Conservation (phyloP, 2,888 invertebrate genomes). For the Drosophila quinaria region DNA sequence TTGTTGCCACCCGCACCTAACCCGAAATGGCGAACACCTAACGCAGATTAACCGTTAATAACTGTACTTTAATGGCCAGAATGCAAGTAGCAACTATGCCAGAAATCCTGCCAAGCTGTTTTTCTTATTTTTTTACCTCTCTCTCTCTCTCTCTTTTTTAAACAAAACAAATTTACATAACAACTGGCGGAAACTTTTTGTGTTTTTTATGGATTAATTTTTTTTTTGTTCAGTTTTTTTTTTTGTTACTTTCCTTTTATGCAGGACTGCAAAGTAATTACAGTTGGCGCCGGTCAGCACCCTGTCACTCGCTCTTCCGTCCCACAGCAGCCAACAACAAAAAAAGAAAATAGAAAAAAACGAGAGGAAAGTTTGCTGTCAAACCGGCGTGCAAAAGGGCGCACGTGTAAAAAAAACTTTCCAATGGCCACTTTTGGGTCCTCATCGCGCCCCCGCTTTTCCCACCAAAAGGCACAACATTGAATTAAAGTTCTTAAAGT, state of each 20-base stretch:
- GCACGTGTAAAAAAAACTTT: slow-evolving; percentile 66
- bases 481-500: slow-evolving; percentile 34
- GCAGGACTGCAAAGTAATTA: slow-evolving; percentile 70
- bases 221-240: slow-evolving; percentile 11
- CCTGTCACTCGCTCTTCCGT: not conserved
- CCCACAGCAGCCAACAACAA: slow-evolving; percentile 7
- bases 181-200: slow-evolving; percentile 67
- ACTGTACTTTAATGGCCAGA: slow-evolving; percentile 49
- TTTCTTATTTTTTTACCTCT: not conserved
- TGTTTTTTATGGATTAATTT: slow-evolving; percentile 50
- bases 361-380: slow-evolving; percentile 60
- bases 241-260: slow-evolving; percentile 4
- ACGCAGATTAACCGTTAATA: slow-evolving; percentile 72
- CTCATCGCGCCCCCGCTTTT: not conserved
- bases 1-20: slow-evolving; percentile 18
- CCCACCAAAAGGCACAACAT: not conserved
- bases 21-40: slow-evolving; percentile 35
- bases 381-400: slow-evolving; percentile 52
- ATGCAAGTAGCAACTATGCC: slow-evolving; percentile 20
- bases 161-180: slow-evolving; percentile 66
- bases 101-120: slow-evolving; percentile 32
- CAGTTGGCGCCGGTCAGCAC: slow-evolving; percentile 56
- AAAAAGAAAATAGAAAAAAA: not conserved
- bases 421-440: slow-evolving; percentile 38
- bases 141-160: not conserved